These are phyloP conservation scores for Argyrosomus japonicus DNA, from an alignment of 2,113 vertebrate genomes.

Conservation along the genomic window DNA sequence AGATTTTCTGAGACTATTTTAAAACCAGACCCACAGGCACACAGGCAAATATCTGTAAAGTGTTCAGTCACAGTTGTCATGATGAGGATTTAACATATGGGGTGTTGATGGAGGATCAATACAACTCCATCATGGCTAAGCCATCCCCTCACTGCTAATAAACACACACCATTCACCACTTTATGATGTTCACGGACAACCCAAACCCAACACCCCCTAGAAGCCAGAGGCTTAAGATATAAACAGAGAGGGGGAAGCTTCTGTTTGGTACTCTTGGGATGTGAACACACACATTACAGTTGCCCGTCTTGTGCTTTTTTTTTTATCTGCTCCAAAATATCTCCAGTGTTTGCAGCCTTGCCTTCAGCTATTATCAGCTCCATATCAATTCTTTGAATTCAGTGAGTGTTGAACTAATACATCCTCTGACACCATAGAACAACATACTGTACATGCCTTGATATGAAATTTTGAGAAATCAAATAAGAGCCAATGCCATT, in stretches of 20 bases:
- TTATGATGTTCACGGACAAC: constrained; percentile 30
- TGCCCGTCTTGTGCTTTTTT: background rate
- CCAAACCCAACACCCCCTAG: background rate
- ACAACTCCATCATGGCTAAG: constrained; percentile 50
- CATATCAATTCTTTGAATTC: background rate
- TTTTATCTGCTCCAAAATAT: constrained; percentile 7
- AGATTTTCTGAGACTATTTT: background rate
- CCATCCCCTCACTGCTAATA: constrained; percentile 39
- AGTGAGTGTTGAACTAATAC: background rate
- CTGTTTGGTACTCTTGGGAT: background rate
- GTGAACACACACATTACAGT: constrained; percentile 8
- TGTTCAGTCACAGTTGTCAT: constrained; percentile 64
- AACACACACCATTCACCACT: constrained; percentile 40
- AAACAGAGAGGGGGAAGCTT: background rate
- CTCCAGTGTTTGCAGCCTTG: background rate
- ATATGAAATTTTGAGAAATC: background rate
- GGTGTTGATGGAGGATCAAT: constrained; percentile 62
- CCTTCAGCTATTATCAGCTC: constrained; percentile 4
- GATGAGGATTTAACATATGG: constrained; percentile 56
- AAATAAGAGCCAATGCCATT: background rate
- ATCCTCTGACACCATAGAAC: background rate
- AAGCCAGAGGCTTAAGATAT: background rate
- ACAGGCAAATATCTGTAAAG: constrained; percentile 44
- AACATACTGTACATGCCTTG: background rate
- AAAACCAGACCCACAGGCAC: background rate